Conservation (phyloP, 1,140 invertebrate species). For the Wasmannia auropunctata region DNA sequence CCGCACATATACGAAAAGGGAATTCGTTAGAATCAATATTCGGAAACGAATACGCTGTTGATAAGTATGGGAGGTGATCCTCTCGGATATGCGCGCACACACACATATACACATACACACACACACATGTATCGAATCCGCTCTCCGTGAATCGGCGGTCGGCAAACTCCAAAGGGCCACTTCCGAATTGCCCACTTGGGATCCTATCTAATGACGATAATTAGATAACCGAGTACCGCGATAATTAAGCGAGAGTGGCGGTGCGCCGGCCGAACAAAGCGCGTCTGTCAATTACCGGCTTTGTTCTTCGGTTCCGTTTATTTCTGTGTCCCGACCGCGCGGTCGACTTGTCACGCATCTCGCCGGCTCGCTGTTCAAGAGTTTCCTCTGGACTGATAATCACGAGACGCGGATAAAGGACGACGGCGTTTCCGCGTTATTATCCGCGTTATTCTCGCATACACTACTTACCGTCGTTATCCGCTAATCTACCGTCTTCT, state of each 20-base stretch:
- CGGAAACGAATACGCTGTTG: neutral
- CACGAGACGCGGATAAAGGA: constrained; percentile 34
- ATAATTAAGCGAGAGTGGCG: constrained; percentile 63
- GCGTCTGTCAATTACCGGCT: constrained; percentile 49
- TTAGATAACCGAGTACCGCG: constrained; percentile 64
- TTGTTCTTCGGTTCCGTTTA: constrained; percentile 38
- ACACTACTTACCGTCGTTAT: neutral
- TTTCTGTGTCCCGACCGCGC: neutral
- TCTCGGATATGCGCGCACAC: neutral
- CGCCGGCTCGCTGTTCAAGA: neutral
- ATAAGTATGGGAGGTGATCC: neutral
- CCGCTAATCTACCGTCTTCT: constrained; percentile 18
- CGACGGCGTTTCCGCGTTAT: constrained; percentile 46
- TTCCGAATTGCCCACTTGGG: constrained; percentile 2
- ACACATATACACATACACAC: too few relatives aligned
- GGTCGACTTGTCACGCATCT: neutral
- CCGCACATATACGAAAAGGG: neutral
- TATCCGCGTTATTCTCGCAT: constrained; percentile 27
- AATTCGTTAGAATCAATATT: constrained; percentile 1
- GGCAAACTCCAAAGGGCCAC: constrained; percentile 59
- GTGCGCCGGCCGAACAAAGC: constrained; percentile 3
- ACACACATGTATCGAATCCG: neutral
- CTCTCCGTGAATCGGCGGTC: constrained; percentile 48
- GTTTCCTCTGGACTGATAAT: constrained; percentile 40
- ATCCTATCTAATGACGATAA: constrained; percentile 67